Conservation (phyloP, 2,113 vertebrate genomes). For the Trematomus loennbergii region DNA sequence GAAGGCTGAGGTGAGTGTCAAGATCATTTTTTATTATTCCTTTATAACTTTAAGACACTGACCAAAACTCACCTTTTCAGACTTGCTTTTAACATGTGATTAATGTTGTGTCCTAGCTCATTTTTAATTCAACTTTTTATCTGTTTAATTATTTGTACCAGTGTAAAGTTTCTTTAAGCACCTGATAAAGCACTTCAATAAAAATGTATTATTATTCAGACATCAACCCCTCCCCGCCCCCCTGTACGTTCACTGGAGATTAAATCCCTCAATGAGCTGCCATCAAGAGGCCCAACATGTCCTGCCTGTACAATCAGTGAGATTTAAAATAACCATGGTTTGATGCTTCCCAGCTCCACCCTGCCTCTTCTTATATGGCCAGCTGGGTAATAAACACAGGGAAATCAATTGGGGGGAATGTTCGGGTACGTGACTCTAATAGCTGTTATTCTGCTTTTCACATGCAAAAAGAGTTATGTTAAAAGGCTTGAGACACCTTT, state of each 20-base stretch:
- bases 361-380: conserved; percentile 16
- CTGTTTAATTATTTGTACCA: too few species aligned
- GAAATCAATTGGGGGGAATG: conserved; percentile 62
- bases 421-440: conserved; percentile 61
- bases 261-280: not conserved
- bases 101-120: too few species aligned
- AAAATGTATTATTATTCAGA: too few species aligned
- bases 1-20: conserved; percentile 88
- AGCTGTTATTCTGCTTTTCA: conserved; percentile 54
- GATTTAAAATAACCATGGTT: conserved; percentile 6
- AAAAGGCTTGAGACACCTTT: conserved; percentile 73
- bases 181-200: too few species aligned
- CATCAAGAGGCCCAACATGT: not conserved
- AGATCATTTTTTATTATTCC: too few species aligned
- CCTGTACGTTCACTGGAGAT: not conserved
- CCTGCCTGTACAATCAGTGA: conserved; percentile 8
- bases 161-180: too few species aligned
- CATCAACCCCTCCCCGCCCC: not conserved
- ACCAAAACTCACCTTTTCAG: too few species aligned
- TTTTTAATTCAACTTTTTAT: too few species aligned
- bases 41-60: too few species aligned
- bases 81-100: too few species aligned
- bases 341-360: conserved; percentile 15
- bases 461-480: conserved; percentile 64
- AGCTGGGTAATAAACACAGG: conserved; percentile 47